Conservation (phyloP, 2,797 vertebrate genomes). For the Eulemur mongoz region DNA sequence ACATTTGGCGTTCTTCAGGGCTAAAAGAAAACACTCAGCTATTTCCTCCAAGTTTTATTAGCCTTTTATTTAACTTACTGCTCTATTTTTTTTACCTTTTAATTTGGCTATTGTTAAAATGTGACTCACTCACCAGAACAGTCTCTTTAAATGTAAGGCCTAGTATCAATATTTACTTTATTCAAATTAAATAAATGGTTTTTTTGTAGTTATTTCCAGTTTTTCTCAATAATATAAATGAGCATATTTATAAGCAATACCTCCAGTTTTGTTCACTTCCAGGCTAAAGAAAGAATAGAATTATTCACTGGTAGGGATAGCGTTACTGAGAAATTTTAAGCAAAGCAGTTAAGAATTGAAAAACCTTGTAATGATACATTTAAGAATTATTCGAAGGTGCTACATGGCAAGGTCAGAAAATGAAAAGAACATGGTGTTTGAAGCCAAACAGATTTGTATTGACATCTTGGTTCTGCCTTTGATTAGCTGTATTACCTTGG, state of each 20-base stretch:
- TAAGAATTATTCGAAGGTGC: constrained; percentile 28
- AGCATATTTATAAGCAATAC: constrained; percentile 51
- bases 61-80: constrained; percentile 51
- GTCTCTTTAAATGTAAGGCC: constrained; percentile 50
- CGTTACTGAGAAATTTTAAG: constrained; percentile 59
- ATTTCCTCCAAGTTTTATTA: constrained; percentile 63
- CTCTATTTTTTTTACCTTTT: constrained; percentile 24
- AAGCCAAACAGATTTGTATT: neutral
- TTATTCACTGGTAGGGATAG: constrained; percentile 10
- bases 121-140: constrained; percentile 52
- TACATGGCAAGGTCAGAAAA: constrained; percentile 10
- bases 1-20: constrained; percentile 35
- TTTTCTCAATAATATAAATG: constrained; percentile 56
- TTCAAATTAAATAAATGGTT: constrained; percentile 65
- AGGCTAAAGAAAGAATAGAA: constrained; percentile 49
- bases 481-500: neutral
- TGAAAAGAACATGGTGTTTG: neutral
- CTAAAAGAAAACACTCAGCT: constrained; percentile 59
- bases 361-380: neutral
- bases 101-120: constrained; percentile 52
- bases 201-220: constrained; percentile 63
- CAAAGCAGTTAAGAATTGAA: constrained; percentile 18
- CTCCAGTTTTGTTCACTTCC: constrained; percentile 33
- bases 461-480: neutral
- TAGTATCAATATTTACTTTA: constrained; percentile 66